phyloP scores from a whole-genome alignment of 1,140 invertebrate species.

The Andrena cerasifolii region DNA sequence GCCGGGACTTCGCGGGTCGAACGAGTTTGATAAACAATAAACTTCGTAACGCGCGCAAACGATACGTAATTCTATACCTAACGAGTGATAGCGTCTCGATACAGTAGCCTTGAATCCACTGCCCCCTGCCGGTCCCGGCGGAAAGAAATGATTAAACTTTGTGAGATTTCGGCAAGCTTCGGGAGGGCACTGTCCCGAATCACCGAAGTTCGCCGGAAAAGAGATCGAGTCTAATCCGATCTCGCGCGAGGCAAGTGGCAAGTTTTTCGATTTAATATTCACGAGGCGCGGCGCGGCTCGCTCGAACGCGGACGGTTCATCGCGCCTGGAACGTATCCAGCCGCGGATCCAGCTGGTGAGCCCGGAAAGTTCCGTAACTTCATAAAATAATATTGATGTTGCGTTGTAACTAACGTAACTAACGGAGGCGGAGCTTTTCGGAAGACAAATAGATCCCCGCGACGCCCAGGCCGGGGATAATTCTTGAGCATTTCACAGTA shows the following conservation, averaged over 20 bases:
- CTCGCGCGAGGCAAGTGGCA: not conserved
- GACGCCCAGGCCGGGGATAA: conserved; percentile 19
- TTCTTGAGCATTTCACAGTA: not conserved
- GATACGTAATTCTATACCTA: not conserved
- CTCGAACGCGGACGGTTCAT: not conserved
- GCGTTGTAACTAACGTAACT: not conserved
- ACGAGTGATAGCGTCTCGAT: too few species aligned
- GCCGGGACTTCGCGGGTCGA: conserved; percentile 9
- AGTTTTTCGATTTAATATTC: not conserved
- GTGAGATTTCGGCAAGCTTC: too few species aligned
- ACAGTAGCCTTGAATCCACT: too few species aligned
- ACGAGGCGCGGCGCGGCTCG: not conserved
- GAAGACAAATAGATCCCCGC: conserved; percentile 22
- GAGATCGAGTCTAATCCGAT: not conserved
- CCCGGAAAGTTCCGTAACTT: not conserved
- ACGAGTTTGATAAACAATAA: conserved; percentile 46
- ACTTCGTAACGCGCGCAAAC: conserved; percentile 16
- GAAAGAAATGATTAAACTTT: too few species aligned
- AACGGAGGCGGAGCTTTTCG: not conserved
- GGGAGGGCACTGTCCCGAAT: too few species aligned
- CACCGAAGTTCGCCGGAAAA: too few species aligned
- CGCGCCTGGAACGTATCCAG: conserved; percentile 18
- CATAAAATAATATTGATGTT: conserved; percentile 45
- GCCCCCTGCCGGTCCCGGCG: too few species aligned
- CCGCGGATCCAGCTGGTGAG: too few species aligned